Conservation (phyloP, 1,140 invertebrate species). For the Drosophila rhopaloa region DNA sequence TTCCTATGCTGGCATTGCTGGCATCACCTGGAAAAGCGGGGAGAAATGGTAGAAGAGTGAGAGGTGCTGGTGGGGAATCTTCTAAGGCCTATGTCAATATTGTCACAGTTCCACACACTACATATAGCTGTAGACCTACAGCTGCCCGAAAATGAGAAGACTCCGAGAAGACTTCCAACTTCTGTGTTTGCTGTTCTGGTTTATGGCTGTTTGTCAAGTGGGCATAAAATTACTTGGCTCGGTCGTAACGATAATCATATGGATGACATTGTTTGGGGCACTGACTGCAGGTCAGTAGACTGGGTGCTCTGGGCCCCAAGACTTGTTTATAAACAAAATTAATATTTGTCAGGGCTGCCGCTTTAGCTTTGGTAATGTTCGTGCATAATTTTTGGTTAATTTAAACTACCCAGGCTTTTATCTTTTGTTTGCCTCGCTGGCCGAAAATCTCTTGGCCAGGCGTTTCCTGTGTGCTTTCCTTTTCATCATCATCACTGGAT, state of each 20-base stretch:
- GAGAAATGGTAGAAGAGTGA: constrained; percentile 12
- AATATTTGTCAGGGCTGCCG: constrained; percentile 79
- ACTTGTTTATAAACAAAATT: constrained; percentile 77
- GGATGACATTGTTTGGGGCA: constrained; percentile 74
- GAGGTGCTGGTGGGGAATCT: constrained; percentile 13
- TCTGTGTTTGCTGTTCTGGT: constrained; percentile 61
- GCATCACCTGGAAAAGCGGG: constrained; percentile 91
- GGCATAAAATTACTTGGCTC: constrained; percentile 79
- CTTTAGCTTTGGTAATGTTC: constrained; percentile 66
- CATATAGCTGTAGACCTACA: neutral
- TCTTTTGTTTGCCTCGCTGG: constrained; percentile 71
- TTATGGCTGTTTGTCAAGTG: constrained; percentile 76
- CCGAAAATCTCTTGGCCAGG: constrained; percentile 6
- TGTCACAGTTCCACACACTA: constrained; percentile 29
- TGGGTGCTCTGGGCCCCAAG: neutral
- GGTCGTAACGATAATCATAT: constrained; percentile 77
- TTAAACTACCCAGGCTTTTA: constrained; percentile 80
- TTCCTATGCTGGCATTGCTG: constrained; percentile 97
- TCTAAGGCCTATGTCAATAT: constrained; percentile 62
- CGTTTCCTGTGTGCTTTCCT: constrained; percentile 64
- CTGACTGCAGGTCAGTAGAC: constrained; percentile 65
- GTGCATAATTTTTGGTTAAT: constrained; percentile 84
- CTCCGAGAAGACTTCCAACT: constrained; percentile 35
- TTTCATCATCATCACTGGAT: constrained; percentile 40
- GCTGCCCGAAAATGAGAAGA: constrained; percentile 12